A percentile compares a stretch with the other conserved stretches of the same genome.
phyloP scores from a whole-genome alignment of 2,797 vertebrate genomes.

The Manis crassicaudata region DNA sequence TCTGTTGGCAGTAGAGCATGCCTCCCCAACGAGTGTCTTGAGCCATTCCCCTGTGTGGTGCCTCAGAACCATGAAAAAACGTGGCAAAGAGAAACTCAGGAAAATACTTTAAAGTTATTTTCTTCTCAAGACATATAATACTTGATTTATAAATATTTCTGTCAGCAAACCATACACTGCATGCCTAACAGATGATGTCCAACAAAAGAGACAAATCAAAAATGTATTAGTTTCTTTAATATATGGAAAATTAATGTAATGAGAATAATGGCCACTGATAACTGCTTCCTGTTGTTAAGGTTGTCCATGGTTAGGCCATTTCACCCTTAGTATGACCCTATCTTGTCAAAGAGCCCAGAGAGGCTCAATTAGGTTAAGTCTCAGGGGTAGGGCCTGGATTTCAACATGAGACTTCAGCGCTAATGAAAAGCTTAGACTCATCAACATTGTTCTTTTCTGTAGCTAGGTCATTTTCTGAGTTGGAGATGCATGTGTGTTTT shows the following conservation, averaged over 20 bases:
- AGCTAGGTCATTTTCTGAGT: background rate
- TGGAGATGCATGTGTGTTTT: background rate
- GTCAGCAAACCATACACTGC: background rate
- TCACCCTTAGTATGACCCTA: background rate
- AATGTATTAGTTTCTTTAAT: slow-evolving; percentile 22
- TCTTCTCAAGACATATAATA: background rate
- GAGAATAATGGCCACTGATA: background rate
- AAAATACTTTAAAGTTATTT: slow-evolving; percentile 14
- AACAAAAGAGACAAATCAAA: slow-evolving; percentile 19
- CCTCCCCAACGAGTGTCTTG: background rate
- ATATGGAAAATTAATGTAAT: background rate
- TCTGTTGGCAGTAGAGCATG: background rate
- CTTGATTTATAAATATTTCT: slow-evolving; percentile 41
- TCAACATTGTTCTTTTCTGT: background rate
- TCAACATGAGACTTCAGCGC: background rate
- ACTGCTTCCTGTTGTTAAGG: background rate
- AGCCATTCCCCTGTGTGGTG: background rate
- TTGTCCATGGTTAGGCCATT: background rate
- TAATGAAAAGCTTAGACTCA: background rate
- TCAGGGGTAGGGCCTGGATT: background rate
- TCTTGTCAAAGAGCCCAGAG: background rate
- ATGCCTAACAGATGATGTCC: slow-evolving; percentile 55
- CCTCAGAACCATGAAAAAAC: background rate
- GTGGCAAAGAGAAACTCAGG: background rate
- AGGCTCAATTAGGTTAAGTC: background rate